Base-by-base conservation (phyloP, 2,888 invertebrate species). In the Heliconius erato region DNA sequence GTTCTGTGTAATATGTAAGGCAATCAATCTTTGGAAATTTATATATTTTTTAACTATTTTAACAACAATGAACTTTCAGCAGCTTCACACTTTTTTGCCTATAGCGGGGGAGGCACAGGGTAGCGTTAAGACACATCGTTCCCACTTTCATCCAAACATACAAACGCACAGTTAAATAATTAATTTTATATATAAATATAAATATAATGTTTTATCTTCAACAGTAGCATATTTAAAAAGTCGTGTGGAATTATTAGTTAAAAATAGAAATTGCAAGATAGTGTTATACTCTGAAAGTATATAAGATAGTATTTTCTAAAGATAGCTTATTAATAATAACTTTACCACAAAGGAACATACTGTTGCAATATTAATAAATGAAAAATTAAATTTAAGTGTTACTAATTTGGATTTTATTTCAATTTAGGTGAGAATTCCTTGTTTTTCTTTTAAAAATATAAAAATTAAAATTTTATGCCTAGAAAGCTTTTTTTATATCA, bases 271-370 rank as follows among this genome's bases (percentile, higher is more conserved):
- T 82, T 74, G 68, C 63, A 26, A 74, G 82, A 69, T 80, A 65
- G 59, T 81, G 79, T 69, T 72, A 82, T 80, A 74, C 74, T 14
- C 35, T 54, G 65, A 63, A 69, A 81, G 79, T 84, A 84, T 84
- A 84, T 83, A 84, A 82, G 84, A 80, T 82, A 79, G 80, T 74
- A 83, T 63, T 78, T 82, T 40, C 59, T 65, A 78, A 82, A 82
- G 69, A 65, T 79, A 67, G 79, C 63, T 82, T 79, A 83, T 82
- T 84, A 71, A 79, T 68, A 80, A 84, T 79, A 82, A 80, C 16
- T 79, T 49, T 80, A 82, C 81, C 79, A 82, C 80, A 32, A 79
- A 49, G 72, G 59, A 49, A 80, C 76, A 72, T 63, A 71, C 49
- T 63, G 2, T 54, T 28, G 23, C 32, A 35, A 23, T 23, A 78